Evolutionary conservation across 2,797 vertebrate species (phyloP), one percentile per base, ranked within the genome.

Genomic region (Oreochromis grahami): DNA sequence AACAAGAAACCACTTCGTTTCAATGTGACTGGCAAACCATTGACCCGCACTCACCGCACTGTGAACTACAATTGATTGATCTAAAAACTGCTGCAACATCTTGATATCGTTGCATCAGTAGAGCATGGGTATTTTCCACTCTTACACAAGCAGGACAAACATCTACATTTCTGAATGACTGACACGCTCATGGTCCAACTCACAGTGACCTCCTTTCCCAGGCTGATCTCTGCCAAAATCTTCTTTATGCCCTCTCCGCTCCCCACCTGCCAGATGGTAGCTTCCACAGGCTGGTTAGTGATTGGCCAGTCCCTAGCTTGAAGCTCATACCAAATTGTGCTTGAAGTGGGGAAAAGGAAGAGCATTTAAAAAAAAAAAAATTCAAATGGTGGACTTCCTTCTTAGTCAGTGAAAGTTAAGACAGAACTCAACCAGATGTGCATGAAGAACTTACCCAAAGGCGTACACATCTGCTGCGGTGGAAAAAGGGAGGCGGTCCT

Each of bases 291-390:
- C 94, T 99, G 98, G 93, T 91, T 98, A 92, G 97, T 98, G 92
- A 99, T 98, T 2, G 98, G 98, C 98, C 98, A 99, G 68, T 99
- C 98, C 87, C 98, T 95, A 0, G 97, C 98, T 94, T 99, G 98
- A n/a, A 99, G 97, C 93, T 99, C 98, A 93, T 98, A 99, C 98
- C 98, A 99, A 92, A 99, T 97, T 7, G 98, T 99, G 93, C 98
- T 99, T 91, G 74, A 91, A 80, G 79, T 41, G 32, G 11, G 36
- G 65, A 48, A 43, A 19, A 38, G 13, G 26, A 81, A 65, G 24
- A 78, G 50, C 34, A 21, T 13, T 26, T 3, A 3, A 26, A 26
- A 26, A 26, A 26, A 26, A 26, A 26, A 26, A 26, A 26, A 26
- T 36, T 60, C 10, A 45, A 72, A 50, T 36, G 41, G 19, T 52